Percentiles rank a stretch among this genome's conserved stretches.
These are phyloP conservation scores for Ennomos quercinarius DNA, from an alignment of 2,888 invertebrate species.

Conservation along the genomic window DNA sequence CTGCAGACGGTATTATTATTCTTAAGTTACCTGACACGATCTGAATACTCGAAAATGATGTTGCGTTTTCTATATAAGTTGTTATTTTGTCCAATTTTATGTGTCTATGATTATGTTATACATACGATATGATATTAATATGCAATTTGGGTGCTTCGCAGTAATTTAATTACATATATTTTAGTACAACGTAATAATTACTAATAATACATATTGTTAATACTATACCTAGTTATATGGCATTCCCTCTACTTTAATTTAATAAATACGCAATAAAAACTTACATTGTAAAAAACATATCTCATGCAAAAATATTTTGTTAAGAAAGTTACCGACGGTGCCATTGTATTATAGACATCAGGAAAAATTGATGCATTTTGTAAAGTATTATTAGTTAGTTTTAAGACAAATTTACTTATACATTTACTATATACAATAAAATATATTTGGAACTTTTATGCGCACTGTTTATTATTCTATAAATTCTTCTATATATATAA, in stretches of 20 bases:
- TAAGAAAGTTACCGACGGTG: conserved; percentile 31
- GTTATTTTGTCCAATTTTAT: not conserved
- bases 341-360: conserved; percentile 22
- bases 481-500: no score
- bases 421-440: conserved; percentile 21
- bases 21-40: conserved; percentile 8
- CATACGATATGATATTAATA: conserved; percentile 7
- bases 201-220: conserved; percentile 1
- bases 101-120: not conserved
- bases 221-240: not conserved
- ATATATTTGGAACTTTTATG: conserved; percentile 10
- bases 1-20: not conserved
- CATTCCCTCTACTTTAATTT: conserved; percentile 1
- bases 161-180: conserved; percentile 8
- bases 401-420: conserved; percentile 22
- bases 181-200: not conserved
- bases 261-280: no score
- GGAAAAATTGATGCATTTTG: conserved; percentile 37
- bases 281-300: no score
- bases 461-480: not conserved
- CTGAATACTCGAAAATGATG: conserved; percentile 17
- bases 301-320: conserved; percentile 1
- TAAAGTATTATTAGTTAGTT: conserved; percentile 34
- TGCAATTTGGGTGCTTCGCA: conserved; percentile 15
- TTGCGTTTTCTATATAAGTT: not conserved